phyloP scores from a whole-genome alignment of 2,797 vertebrate genomes.

The Sebastes wilsoni region DNA sequence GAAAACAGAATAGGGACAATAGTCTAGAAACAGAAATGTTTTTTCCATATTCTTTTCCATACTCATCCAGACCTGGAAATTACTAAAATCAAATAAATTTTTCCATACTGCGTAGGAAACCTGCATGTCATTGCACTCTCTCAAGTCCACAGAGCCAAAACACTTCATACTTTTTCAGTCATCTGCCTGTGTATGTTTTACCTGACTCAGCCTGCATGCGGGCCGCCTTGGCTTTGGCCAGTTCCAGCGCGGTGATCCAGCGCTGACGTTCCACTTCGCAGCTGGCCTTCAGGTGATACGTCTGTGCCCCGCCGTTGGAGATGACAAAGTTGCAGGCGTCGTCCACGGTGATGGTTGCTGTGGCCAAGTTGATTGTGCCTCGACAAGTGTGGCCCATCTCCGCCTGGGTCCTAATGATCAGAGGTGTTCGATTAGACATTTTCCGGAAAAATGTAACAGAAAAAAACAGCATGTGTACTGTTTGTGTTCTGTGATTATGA shows the following conservation, averaged over 20 bases:
- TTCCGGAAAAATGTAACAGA: neutral
- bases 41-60: too few species aligned
- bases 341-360: constrained; percentile 94
- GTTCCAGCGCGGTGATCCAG: constrained; percentile 95
- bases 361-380: constrained; percentile 96
- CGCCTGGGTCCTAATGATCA: constrained; percentile 89
- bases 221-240: constrained; percentile 96
- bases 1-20: too few species aligned
- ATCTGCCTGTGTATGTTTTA: constrained; percentile 47
- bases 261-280: constrained; percentile 96
- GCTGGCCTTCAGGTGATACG: constrained; percentile 97
- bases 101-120: too few species aligned
- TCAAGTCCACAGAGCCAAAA: neutral
- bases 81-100: too few species aligned
- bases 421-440: neutral
- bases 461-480: neutral
- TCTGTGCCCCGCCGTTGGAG: constrained; percentile 95
- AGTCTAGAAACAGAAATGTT: too few species aligned
- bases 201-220: constrained; percentile 96
- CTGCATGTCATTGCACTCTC: neutral
- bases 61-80: too few species aligned
- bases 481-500: neutral
- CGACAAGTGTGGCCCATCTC: constrained; percentile 98
- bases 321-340: constrained; percentile 99
- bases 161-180: neutral